phyloP scores from a whole-genome alignment of 1,140 invertebrate genomes.

The Onthophagus taurus region DNA sequence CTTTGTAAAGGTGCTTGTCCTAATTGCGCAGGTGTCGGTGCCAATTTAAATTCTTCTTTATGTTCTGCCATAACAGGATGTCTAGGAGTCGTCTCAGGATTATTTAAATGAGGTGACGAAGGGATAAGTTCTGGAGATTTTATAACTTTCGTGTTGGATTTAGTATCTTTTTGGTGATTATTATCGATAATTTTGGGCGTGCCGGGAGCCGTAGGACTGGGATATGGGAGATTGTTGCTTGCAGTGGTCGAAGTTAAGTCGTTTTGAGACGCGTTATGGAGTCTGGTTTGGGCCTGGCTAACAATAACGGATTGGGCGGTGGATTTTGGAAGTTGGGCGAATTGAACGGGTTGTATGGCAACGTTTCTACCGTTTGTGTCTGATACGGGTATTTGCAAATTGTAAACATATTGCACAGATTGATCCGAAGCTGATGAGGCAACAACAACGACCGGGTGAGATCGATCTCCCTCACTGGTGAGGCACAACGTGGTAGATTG shows the following conservation, averaged over 20 bases:
- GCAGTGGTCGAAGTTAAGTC: not conserved
- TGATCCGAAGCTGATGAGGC: conserved; percentile 31
- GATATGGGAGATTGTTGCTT: no score
- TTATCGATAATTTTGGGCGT: not conserved
- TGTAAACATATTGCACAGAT: conserved; percentile 36
- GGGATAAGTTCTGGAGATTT: conserved; percentile 18
- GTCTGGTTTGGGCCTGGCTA: conserved; percentile 37
- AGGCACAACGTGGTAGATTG: conserved; percentile 26
- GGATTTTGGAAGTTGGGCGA: conserved; percentile 28
- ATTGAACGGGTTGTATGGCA: conserved; percentile 23
- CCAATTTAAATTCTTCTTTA: conserved; percentile 63
- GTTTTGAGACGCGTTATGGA: conserved; percentile 5
- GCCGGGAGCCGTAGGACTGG: no score
- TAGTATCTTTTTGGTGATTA: conserved; percentile 6
- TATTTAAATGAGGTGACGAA: conserved; percentile 13
- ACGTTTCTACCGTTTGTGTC: conserved; percentile 24
- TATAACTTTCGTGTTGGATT: conserved; percentile 10
- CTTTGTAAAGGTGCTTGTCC: conserved; percentile 79
- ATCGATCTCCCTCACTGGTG: conserved; percentile 23
- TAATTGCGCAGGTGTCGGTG: conserved; percentile 86
- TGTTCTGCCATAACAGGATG: conserved; percentile 24
- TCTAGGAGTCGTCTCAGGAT: conserved; percentile 6
- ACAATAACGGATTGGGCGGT: conserved; percentile 40
- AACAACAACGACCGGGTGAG: conserved; percentile 32
- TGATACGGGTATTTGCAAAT: conserved; percentile 22